Conservation (phyloP, 2,113 vertebrate genomes). For the Probosciger aterrimus region DNA sequence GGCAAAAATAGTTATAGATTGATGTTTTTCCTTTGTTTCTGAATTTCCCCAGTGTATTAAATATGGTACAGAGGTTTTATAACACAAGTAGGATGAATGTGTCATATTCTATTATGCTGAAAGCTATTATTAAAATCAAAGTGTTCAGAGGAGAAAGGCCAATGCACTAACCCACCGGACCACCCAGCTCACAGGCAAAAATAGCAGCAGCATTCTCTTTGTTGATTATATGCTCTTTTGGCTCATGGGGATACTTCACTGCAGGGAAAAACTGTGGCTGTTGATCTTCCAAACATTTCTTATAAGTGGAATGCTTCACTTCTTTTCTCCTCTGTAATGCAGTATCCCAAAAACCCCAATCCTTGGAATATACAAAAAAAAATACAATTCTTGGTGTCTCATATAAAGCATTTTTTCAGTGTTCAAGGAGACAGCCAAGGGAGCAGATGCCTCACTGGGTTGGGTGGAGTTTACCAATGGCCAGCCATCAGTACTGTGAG, state of each 20-base stretch:
- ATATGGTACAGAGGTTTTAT: not conserved
- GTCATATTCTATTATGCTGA: not conserved
- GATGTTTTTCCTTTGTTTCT: not conserved
- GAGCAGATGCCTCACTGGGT: not conserved
- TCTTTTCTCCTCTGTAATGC: not conserved
- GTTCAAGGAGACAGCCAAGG: not conserved
- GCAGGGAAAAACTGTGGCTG: not conserved
- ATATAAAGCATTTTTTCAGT: not conserved
- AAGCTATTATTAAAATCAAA: constrained; percentile 13
- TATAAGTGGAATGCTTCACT: not conserved
- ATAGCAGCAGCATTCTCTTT: not conserved
- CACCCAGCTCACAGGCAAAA: not conserved
- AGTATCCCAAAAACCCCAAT: not conserved
- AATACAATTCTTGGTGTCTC: not conserved
- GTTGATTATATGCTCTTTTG: not conserved
- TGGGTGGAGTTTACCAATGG: not conserved
- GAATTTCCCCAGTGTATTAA: not conserved
- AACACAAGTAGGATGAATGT: not conserved
- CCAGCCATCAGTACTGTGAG: not conserved
- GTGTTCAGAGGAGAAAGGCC: not conserved
- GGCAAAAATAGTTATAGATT: not conserved
- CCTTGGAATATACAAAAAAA: not conserved
- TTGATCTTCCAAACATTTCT: not conserved
- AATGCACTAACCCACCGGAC: not conserved
- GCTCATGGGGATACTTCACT: not conserved